Evolutionary conservation across 2,113 vertebrate genomes (phyloP), one percentile per base, ranked within the genome.

Genomic region (Percina caprodes): DNA sequence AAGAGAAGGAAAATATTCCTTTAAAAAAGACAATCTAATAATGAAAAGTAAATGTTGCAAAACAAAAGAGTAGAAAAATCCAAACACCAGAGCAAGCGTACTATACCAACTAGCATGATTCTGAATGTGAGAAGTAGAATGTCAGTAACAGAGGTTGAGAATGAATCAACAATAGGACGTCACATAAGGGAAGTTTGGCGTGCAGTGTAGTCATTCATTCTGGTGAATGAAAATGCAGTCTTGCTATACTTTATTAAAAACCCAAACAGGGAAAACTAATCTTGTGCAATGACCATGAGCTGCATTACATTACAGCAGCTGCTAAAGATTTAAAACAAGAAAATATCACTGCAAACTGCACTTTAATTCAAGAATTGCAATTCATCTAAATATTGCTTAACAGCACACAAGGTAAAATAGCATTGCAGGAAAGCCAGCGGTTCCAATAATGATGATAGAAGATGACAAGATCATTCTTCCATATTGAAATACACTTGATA

Each of bases 371-470:
- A 81, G 33, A 86, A 51, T 16, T 69, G 69, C 21, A 63, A 65
- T 87, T 84, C 30, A 72, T 79, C 73, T 77, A 74, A 86, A 84
- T 74, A 77, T 70, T 85, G 54, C 71, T 62, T 19, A 78, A 86
- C 42, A 69, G 72, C 69, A 78, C 49, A 42, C 59, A 65, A 24
- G 49, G 65, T 79, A 30, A 72, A 46, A 69, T 0, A 6, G 39
- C 39, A 48, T 42, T 62, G 46, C 21, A 55, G 69, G 48, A 46
- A 63, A 75, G 66, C 35, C 69, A 70, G 72, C 70, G 18, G 46
- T 74, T 77, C 67, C 46, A 80, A 66, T 84, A 82, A 92, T 84
- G 69, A 81, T 82, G 85, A 89, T 18, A 55, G 59, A 79, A 67
- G 73, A 88, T 76, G 79, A 78, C 78, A 78, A 71, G 70, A 73